A percentile compares a stretch with the other conserved stretches of the same genome.
Evolutionary conservation across 2,888 invertebrate genomes (phyloP).

Genomic region (Trachelus troglodyta): DNA sequence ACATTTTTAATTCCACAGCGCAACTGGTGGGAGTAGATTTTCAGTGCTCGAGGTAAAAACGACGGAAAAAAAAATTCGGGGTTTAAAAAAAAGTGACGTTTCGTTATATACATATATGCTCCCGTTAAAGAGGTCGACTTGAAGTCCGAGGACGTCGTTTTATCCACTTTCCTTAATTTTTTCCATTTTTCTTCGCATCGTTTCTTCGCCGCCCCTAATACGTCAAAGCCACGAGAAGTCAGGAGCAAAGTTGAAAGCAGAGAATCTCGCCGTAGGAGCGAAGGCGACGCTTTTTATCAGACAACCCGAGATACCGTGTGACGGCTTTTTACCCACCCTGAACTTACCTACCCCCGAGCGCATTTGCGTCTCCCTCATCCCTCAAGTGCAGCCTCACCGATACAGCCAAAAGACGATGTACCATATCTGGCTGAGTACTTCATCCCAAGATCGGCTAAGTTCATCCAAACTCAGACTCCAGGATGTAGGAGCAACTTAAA

Average conservation of each 20-base stretch:
- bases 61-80: background rate
- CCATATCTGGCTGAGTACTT: background rate
- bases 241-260: background rate
- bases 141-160: background rate
- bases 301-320: background rate
- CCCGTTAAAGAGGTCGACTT: background rate
- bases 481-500: background rate
- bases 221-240: background rate
- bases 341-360: background rate
- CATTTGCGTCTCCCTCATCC: background rate
- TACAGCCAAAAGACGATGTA: background rate
- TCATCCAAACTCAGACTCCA: background rate
- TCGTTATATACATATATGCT: background rate
- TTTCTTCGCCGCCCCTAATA: background rate
- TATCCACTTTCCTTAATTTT: background rate
- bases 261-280: background rate
- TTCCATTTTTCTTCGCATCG: background rate
- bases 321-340: background rate
- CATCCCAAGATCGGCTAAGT: background rate
- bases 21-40: background rate
- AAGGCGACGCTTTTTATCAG: background rate
- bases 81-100: too few relatives aligned
- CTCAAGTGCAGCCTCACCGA: background rate
- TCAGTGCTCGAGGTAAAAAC: background rate
- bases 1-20: background rate